A percentile compares a stretch with the other conserved stretches of the same genome.
Evolutionary conservation across 2,888 invertebrate species (phyloP).

Genomic region (Kryphioiulus occultus): DNA sequence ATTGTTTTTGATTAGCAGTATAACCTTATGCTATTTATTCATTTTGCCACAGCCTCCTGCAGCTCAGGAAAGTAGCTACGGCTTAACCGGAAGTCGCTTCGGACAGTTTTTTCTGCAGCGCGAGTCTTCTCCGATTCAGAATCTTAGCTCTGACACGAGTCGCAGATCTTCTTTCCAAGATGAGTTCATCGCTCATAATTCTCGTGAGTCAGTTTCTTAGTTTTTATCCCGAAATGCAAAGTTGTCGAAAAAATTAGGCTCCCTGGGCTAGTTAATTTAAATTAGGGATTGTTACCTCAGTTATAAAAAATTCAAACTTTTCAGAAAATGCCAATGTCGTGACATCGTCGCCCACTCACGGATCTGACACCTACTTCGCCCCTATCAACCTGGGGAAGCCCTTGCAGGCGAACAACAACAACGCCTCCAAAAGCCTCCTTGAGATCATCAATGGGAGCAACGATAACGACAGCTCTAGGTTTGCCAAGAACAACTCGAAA

Average conservation of each 20-base stretch:
- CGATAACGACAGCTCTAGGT: not conserved
- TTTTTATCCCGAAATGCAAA: too few relatives aligned
- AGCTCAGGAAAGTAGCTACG: conserved; percentile 49
- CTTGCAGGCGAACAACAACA: conserved; percentile 30
- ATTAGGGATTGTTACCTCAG: too few relatives aligned
- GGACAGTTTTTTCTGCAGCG: conserved; percentile 73
- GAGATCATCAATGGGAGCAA: conserved; percentile 48
- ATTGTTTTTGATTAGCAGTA: too few relatives aligned
- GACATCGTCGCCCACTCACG: conserved; percentile 63
- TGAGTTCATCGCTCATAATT: conserved; percentile 71
- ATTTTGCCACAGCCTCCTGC: not conserved
- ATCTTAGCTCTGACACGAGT: conserved; percentile 61
- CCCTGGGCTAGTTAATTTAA: too few relatives aligned
- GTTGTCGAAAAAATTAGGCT: too few relatives aligned
- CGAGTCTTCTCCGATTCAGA: conserved; percentile 48
- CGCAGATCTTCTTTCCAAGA: conserved; percentile 70
- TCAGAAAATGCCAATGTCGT: conserved; percentile 55
- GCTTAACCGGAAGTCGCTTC: conserved; percentile 66
- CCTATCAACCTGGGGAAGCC: conserved; percentile 72
- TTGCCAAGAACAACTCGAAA: conserved; percentile 43
- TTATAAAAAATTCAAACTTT: not conserved
- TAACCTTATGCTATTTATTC: too few relatives aligned
- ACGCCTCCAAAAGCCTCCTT: conserved; percentile 39
- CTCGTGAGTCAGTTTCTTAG: conserved; percentile 64
- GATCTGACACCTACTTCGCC: conserved; percentile 72